Evolutionary conservation across 1,140 invertebrate genomes (phyloP), one percentile per base, ranked within the genome.

Genomic region (Plutomurus gul): DNA sequence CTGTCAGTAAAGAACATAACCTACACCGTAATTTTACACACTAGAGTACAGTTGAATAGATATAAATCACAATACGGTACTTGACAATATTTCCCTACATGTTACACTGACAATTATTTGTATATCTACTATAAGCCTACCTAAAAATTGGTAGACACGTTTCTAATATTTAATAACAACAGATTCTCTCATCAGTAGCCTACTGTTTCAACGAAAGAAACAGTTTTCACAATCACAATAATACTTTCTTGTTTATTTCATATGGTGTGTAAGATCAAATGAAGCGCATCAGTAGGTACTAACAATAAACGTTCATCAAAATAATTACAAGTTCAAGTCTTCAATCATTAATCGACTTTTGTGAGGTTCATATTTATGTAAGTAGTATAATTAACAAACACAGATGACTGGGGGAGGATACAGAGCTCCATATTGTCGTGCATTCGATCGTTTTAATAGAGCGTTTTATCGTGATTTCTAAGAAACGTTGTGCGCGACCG

Each of bases 11-110:
- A n/a, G n/a, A n/a, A n/a, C n/a, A n/a, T n/a, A n/a, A n/a, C n/a
- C n/a, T n/a, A n/a, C n/a, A n/a, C 7, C 11, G 25, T 60, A 27
- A 13, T 60, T 16, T 60, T 47, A 49, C 46, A 49, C n/a, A 33
- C 56, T 16, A n/a, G 16, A 65, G 13, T n/a, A n/a, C n/a, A n/a
- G n/a, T n/a, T n/a, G 56, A 65, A 33, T 65, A 65, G 56, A 65
- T 65, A 65, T 33, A 65, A 65, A 65, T 65, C 56, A 65, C 56
- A 65, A 65, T 65, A 65, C 56, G 56, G 56, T 65, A 65, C 22
- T 65, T 65, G 27, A 65, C 56, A 65, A 65, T 65, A 65, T 30
- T n/a, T n/a, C n/a, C n/a, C n/a, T n/a, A n/a, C n/a, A n/a, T n/a
- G n/a, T n/a, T n/a, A n/a, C n/a, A n/a, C n/a, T n/a, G n/a, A n/a